Base-by-base conservation (phyloP, 2,888 invertebrate genomes). In the Adineta ricciae region DNA sequence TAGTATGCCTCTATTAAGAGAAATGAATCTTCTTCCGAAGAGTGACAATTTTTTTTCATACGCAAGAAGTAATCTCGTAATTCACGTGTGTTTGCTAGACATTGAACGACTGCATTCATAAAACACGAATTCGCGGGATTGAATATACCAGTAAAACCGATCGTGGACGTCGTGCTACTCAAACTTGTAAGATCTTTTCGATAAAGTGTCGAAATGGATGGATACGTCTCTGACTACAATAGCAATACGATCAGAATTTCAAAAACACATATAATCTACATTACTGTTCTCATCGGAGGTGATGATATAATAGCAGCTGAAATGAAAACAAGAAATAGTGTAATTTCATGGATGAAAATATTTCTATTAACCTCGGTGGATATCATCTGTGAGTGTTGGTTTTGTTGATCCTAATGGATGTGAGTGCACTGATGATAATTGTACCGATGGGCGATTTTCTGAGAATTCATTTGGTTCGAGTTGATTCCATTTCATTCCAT, bases 61-160 rank as follows among this genome's bases (percentile, higher is more conserved):
- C 91, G 88, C 41, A 91, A 87, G 87, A 92, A 92, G 87, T 91
- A 92, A 86, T 92, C 91, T 54, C 90, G 88, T 84, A 92, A 90
- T 87, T 92, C 91, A 56, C 89, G 87, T 32, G 91, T 91, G 88
- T 92, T 92, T 84, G 90, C 90, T 83, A 92, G 88, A 87, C 91
- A 91, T 88, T 92, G 91, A 27, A 92, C 88, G 0, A 92, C 91
- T 83, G 91, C 90, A 88, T 92, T 92, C 91, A 92, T 91, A 88
- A 92, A 92, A 87, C 92, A 92, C 11, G 92, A 92, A 88, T 92
- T 92, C 49, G 92, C 92, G n/a, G 92, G 89, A 88, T 92, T 92
- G 50, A 91, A 90, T 11, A 92, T 89, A 0, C 92, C 91, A 1
- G 91, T 91, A 86, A 88, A 89, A 3, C 92, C 92, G 8, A n/a